A percentile compares a stretch with the other conserved stretches of the same genome.
These are phyloP conservation scores for Micromussa lordhowensis DNA, from an alignment of 92 coral and sea anemone genomes.

Conservation along the genomic window DNA sequence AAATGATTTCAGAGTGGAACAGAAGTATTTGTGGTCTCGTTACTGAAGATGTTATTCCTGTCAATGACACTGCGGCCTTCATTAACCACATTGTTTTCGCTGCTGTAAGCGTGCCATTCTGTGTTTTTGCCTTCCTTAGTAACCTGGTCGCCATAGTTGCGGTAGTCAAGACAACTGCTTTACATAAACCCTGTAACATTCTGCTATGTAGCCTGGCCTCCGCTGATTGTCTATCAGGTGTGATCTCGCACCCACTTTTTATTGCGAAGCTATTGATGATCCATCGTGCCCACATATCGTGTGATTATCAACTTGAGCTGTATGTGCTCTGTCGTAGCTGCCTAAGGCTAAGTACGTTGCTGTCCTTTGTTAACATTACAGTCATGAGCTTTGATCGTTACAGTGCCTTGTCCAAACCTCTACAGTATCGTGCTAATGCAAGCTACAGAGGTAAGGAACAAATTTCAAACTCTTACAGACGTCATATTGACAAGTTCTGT, in stretches of 20 bases:
- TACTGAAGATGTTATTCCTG: background rate
- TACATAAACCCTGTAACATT: slow-evolving; percentile 2
- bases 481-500: too few species aligned
- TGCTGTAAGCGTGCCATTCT: background rate
- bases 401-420: background rate
- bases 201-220: slow-evolving; percentile 14
- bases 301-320: slow-evolving; percentile 6
- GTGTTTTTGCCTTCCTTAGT: background rate
- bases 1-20: background rate
- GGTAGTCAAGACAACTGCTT: background rate
- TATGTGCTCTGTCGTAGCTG: background rate
- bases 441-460: background rate
- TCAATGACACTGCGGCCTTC: background rate
- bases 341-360: background rate
- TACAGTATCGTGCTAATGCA: background rate
- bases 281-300: background rate
- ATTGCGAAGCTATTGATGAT: background rate
- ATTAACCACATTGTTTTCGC: background rate
- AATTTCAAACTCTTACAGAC: background rate
- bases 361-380: background rate
- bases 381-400: background rate
- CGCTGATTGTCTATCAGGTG: background rate
- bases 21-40: background rate
- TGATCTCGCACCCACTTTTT: background rate
- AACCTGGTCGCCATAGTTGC: slow-evolving; percentile 12